phyloP scores from a whole-genome alignment of 2,888 invertebrate species.

The Nasonovia ribisnigri region DNA sequence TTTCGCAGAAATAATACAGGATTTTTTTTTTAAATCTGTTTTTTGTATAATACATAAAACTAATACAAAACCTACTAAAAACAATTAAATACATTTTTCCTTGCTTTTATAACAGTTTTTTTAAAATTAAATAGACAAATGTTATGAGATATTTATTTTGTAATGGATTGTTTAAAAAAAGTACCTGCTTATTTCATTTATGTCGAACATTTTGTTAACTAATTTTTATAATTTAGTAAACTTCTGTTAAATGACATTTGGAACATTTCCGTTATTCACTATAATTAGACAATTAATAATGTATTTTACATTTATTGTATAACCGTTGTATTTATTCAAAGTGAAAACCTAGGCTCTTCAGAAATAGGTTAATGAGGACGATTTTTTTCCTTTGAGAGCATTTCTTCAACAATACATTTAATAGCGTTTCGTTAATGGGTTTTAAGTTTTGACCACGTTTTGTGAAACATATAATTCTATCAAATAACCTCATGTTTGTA shows the following conservation, averaged over 20 bases:
- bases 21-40: neutral
- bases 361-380: neutral
- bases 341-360: neutral
- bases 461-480: neutral
- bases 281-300: slow-evolving; percentile 13
- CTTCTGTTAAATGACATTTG: neutral
- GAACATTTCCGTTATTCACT: slow-evolving; percentile 11
- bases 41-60: neutral
- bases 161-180: neutral
- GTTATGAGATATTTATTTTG: no score
- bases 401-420: neutral
- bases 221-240: neutral
- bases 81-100: neutral
- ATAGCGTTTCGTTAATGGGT: neutral
- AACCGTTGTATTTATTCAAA: neutral
- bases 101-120: neutral
- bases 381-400: neutral
- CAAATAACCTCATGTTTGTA: neutral
- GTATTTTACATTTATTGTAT: neutral
- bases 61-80: neutral
- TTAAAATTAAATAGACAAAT: neutral
- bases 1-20: neutral
- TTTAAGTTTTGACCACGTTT: neutral
- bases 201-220: neutral
- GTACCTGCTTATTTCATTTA: neutral